Base-by-base conservation (phyloP, 2,113 vertebrate genomes). In the Phalacrocorax aristotelis region DNA sequence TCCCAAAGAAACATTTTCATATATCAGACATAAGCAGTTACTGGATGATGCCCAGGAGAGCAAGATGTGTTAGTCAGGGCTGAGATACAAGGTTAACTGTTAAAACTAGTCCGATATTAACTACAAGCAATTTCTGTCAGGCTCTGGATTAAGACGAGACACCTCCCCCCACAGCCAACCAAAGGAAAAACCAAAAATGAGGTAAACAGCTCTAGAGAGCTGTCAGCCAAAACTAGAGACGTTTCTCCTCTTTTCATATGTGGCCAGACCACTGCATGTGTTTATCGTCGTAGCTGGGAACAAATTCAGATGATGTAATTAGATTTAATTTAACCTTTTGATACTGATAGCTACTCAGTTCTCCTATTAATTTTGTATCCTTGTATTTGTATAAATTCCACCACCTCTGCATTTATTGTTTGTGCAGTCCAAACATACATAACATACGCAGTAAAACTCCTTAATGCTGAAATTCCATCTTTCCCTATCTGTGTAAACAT, bases 231-330 rank as follows among this genome's bases (percentile, higher is more conserved):
- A 95, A 62, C 72, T 89, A 29, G 85, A 94, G 93, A 91, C 95
- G 77, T 95, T 97, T 96, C 81, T 97, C 81, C 81, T 95, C 82
- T 82, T 97, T 97, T 82, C 92, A 75, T 86, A 86, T 94, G 96
- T 96, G 88, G 90, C 97, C 95, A 97, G 96, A 94, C 92, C 87
- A 70, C 1, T 95, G 76, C 42, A 69, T 97, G 57, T 91, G 88
- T 97, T 97, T 97, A 70, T 64, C 92, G 58, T 77, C 79, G 22
- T 74, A 81, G 42, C 90, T 97, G 97, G 97, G 88, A 91, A 90
- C 48, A 83, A 78, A 66, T 94, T 96, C 90, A 97, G 62, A 60
- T 97, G 95, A 96, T 96, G 92, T 95, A 95, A 96, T 85, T 89
- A 66, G 81, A 91, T 97, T 90, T 51, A 84, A 88, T 94, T 97